phyloP scores from a whole-genome alignment of 2,113 vertebrate genomes.

The Danionella cerebrum region DNA sequence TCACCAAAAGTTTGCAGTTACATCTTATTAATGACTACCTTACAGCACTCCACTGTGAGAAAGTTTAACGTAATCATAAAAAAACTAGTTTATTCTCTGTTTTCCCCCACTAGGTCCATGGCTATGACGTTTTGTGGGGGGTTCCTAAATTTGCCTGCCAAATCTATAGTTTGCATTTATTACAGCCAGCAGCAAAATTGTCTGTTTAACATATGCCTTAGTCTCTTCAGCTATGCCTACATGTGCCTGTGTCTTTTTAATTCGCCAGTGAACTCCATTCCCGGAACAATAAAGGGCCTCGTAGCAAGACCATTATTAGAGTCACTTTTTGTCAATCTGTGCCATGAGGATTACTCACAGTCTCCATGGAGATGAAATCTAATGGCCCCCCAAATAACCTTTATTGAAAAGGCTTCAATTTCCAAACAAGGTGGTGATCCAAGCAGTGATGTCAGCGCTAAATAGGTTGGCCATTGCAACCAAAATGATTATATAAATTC shows the following conservation, averaged over 20 bases:
- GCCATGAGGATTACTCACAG: background rate
- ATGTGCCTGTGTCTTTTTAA: background rate
- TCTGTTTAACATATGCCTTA: background rate
- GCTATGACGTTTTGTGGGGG: too few relatives aligned
- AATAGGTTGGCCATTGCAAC: background rate
- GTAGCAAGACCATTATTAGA: background rate
- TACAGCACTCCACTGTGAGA: too few relatives aligned
- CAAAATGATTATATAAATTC: background rate
- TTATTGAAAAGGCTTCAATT: slow-evolving; percentile 1
- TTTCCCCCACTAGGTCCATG: too few relatives aligned
- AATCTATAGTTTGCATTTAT: too few relatives aligned
- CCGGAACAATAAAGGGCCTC: background rate
- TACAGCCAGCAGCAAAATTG: too few relatives aligned
- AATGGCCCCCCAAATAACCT: background rate
- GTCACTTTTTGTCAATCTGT: background rate
- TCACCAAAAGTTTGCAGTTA: too few relatives aligned
- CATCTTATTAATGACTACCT: too few relatives aligned
- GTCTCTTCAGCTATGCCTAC: background rate
- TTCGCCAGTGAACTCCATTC: background rate
- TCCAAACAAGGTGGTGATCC: background rate
- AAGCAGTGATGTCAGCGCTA: background rate
- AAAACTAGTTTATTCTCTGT: too few relatives aligned
- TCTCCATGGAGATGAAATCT: background rate
- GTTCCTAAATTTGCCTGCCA: too few relatives aligned
- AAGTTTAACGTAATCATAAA: too few relatives aligned